Base-by-base conservation (phyloP, 35 echinoderm and acorn worm genomes). In the Ophioderma brevispina region DNA sequence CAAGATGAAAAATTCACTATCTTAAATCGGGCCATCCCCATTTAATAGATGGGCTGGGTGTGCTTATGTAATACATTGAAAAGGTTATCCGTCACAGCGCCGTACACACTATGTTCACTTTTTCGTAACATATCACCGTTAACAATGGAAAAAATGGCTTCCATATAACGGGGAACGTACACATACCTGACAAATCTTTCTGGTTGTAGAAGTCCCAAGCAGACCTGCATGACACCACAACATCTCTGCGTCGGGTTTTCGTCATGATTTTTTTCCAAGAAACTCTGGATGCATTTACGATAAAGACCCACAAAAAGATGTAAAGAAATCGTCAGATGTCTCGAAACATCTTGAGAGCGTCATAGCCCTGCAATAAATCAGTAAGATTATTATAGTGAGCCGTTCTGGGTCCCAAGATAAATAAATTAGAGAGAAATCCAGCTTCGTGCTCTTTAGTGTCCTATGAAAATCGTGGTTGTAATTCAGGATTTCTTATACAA, bases 151-250 rank as follows among this genome's bases (percentile, higher is more conserved):
- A n/a, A n/a, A n/a, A n/a, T n/a, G n/a, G n/a, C n/a, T n/a, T n/a
- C n/a, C n/a, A n/a, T n/a, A n/a, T n/a, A n/a, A n/a, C n/a, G n/a
- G n/a, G n/a, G n/a, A n/a, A n/a, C n/a, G n/a, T 46, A 70, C 23
- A 70, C 28, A 32, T 94, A 92, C 96, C 96, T 94, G 76, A 98
- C n/a, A n/a, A 94, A 81, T 98, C 96, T 19, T 39, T 85, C 77
- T 98, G 92, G 59, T 98, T 98, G 40, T 41, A 92, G 90, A 98
- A 98, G 83, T 98, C 96, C 96, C 96, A 98, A 0, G 96, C 96
- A 37, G 96, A 98, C 19, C 92, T 89, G 41, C 41, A 46, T 41
- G 94, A 92, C 38, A 92, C 94, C 14, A 98, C 96, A 3, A 98
- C 90, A 1, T 87, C 86, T 38, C 90, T 78, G 39, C 94, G 32